Evolutionary conservation across 2,797 vertebrate genomes (phyloP).

Genomic region (Danio albolineatus): DNA sequence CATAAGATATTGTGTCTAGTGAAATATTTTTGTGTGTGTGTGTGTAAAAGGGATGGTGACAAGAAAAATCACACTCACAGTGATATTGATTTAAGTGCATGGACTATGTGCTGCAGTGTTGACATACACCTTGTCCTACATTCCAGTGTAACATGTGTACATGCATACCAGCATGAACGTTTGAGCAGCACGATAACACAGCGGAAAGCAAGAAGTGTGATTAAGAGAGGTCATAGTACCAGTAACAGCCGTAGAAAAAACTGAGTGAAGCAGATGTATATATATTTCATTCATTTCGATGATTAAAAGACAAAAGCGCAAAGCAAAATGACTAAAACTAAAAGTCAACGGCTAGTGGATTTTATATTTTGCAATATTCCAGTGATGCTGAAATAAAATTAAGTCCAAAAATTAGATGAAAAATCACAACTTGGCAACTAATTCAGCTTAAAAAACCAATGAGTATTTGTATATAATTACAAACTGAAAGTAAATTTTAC

Average conservation of each 20-base stretch:
- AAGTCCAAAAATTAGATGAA: background rate
- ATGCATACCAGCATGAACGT: constrained; percentile 21
- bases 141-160: constrained; percentile 46
- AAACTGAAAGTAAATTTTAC: no score
- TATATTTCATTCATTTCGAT: no score
- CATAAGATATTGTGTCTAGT: background rate
- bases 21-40: background rate
- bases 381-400: background rate
- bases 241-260: background rate
- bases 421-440: background rate
- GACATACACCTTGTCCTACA: constrained; percentile 49
- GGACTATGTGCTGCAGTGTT: constrained; percentile 40
- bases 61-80: constrained; percentile 9
- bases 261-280: no score
- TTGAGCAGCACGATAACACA: constrained; percentile 6
- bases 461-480: background rate
- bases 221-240: background rate
- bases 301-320: no score
- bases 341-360: no score
- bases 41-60: background rate
- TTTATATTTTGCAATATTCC: no score
- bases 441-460: background rate
- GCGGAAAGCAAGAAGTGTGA: background rate
- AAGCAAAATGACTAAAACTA: no score
- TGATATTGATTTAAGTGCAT: constrained; percentile 25